Conservation (phyloP, 2,888 invertebrate species). For the Synanthedon formicaeformis region DNA sequence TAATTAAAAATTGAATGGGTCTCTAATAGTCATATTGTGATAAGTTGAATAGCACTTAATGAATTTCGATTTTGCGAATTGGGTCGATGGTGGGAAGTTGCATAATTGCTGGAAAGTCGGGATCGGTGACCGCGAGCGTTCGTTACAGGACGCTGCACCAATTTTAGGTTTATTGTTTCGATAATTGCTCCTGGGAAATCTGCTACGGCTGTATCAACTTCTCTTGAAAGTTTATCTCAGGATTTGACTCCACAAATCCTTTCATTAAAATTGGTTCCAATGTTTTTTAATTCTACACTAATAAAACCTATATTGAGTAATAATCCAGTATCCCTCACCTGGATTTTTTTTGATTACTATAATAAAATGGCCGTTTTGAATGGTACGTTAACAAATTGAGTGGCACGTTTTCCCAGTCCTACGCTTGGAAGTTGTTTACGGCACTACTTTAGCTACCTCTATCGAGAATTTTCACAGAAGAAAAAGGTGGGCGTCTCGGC, state of each 20-base stretch:
- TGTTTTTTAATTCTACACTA: neutral
- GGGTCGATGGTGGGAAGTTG: constrained; percentile 26
- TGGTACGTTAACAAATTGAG: too few relatives aligned
- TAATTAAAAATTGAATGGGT: constrained; percentile 56
- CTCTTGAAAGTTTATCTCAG: constrained; percentile 31
- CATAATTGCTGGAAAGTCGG: constrained; percentile 35
- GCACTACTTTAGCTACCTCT: too few relatives aligned
- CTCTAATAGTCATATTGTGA: constrained; percentile 61
- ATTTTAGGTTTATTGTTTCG: constrained; percentile 66
- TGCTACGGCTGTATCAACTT: constrained; percentile 28
- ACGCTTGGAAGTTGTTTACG: too few relatives aligned
- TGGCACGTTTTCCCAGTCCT: too few relatives aligned
- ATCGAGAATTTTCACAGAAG: too few relatives aligned
- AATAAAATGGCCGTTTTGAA: too few relatives aligned
- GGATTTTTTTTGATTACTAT: too few relatives aligned
- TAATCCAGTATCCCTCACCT: too few relatives aligned
- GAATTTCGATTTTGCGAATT: constrained; percentile 58
- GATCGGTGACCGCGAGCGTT: constrained; percentile 48
- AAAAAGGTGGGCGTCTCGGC: too few relatives aligned
- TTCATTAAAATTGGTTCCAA: neutral
- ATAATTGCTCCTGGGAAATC: constrained; percentile 59
- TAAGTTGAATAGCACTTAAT: constrained; percentile 63
- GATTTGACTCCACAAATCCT: constrained; percentile 12
- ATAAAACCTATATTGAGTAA: neutral
- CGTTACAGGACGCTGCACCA: constrained; percentile 45